These are phyloP conservation scores for Gasterosteus aculeatus DNA, from an alignment of 2,113 vertebrate species.

Conservation along the genomic window DNA sequence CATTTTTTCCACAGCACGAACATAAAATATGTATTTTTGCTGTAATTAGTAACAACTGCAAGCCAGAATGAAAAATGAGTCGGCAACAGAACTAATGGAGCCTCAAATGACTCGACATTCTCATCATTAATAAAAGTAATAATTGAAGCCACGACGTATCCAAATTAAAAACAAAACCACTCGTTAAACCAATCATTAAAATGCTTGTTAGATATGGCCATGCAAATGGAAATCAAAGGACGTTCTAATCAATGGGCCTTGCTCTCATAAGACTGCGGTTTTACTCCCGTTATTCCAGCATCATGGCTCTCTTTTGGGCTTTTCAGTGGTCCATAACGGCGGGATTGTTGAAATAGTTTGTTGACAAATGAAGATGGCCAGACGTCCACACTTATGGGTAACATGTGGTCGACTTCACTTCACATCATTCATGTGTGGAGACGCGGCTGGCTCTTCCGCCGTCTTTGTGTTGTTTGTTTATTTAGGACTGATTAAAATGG, in stretches of 20 bases:
- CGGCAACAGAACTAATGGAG: conserved; percentile 51
- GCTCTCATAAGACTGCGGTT: conserved; percentile 22
- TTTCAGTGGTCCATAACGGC: not conserved
- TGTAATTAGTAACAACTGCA: conserved; percentile 49
- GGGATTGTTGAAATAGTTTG: conserved; percentile 42
- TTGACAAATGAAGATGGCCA: conserved; percentile 77
- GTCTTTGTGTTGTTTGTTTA: conserved; percentile 51
- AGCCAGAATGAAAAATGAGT: conserved; percentile 44
- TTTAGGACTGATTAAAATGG: conserved; percentile 49
- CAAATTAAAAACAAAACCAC: conserved; percentile 41
- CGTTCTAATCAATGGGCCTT: conserved; percentile 33
- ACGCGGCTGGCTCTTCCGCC: conserved; percentile 21
- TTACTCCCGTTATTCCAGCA: conserved; percentile 29
- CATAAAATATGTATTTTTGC: conserved; percentile 26
- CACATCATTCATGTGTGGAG: not conserved
- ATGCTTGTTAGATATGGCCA: conserved; percentile 43
- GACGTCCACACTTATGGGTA: conserved; percentile 51
- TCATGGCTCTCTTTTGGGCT: not conserved
- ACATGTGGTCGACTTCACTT: conserved; percentile 50
- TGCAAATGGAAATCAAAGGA: conserved; percentile 44
- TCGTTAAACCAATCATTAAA: conserved; percentile 39
- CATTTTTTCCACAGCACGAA: conserved; percentile 10
- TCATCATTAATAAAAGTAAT: conserved; percentile 45
- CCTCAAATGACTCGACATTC: conserved; percentile 44
- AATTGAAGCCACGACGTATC: conserved; percentile 33